Evolutionary conservation across 2,113 vertebrate genomes (phyloP).

Genomic region (Catharus fuscescens): DNA sequence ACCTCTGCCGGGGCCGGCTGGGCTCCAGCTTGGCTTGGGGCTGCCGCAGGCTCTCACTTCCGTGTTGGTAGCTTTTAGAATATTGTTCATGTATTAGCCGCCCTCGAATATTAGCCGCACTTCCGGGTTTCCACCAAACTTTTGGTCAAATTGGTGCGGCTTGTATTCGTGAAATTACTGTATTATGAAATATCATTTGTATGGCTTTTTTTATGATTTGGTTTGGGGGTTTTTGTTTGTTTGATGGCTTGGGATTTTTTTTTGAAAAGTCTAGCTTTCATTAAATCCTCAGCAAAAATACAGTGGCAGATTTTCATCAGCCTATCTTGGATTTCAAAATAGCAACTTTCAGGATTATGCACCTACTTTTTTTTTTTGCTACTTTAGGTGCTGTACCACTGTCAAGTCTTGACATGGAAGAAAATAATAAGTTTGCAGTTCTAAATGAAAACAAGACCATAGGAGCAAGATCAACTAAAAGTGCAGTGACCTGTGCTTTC

Average conservation of each 20-base stretch:
- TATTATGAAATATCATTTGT: not conserved
- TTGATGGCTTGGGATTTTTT: not conserved
- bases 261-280: not conserved
- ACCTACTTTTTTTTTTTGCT: not conserved
- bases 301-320: not conserved
- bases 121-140: too few relatives aligned
- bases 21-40: too few relatives aligned
- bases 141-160: too few relatives aligned
- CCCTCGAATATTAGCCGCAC: too few relatives aligned
- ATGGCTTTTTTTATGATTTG: accelerated
- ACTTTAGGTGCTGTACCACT: not conserved
- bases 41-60: too few relatives aligned
- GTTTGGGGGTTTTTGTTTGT: not conserved
- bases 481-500: not conserved
- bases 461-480: not conserved
- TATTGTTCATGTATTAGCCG: too few relatives aligned
- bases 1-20: too few relatives aligned
- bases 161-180: too few relatives aligned
- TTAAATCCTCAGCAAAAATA: not conserved
- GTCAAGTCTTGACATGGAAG: not conserved
- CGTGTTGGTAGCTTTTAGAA: too few relatives aligned
- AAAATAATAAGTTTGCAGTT: not conserved
- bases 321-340: not conserved
- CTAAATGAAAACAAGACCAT: not conserved
- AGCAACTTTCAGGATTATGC: not conserved